phyloP scores from a whole-genome alignment of 1,140 invertebrate genomes.

The Aleiodes sp. region DNA sequence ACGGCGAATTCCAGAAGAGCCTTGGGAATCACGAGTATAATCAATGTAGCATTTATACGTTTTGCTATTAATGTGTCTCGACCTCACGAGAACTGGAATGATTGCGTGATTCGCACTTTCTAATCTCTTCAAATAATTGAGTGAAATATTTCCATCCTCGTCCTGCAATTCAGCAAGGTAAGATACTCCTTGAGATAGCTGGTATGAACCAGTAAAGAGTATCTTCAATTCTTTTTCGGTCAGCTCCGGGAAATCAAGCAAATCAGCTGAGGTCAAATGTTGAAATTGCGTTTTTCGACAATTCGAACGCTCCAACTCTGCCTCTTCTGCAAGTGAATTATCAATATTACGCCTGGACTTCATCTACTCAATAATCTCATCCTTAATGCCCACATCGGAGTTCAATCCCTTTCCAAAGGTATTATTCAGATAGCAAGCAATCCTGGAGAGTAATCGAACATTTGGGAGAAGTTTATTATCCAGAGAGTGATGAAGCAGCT shows the following conservation, averaged over 20 bases:
- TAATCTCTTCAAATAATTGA: constrained; percentile 28
- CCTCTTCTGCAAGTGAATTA: constrained; percentile 35
- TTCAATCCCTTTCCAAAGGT: constrained; percentile 34
- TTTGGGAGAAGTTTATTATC: constrained; percentile 44
- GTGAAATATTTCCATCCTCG: constrained; percentile 19
- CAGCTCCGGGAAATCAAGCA: constrained; percentile 35
- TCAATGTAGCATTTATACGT: constrained; percentile 33
- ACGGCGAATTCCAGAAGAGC: constrained; percentile 12
- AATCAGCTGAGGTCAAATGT: constrained; percentile 25
- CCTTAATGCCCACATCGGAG: constrained; percentile 30
- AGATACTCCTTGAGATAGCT: constrained; percentile 35
- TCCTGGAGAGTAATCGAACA: constrained; percentile 33
- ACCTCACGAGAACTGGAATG: constrained; percentile 32
- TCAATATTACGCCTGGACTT: constrained; percentile 26
- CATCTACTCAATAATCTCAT: constrained; percentile 35
- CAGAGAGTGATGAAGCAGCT: constrained; percentile 39
- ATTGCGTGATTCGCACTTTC: constrained; percentile 18
- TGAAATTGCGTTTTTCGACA: constrained; percentile 31
- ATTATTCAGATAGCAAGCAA: constrained; percentile 38
- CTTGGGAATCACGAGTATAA: constrained; percentile 21
- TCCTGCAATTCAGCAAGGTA: constrained; percentile 41
- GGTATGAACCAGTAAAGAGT: constrained; percentile 35
- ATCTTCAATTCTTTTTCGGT: constrained; percentile 35
- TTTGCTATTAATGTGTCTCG: constrained; percentile 34
- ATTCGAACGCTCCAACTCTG: constrained; percentile 34